A percentile compares a stretch with the other conserved stretches of the same genome.
These are phyloP conservation scores for Hesperophylax magnus DNA, from an alignment of 1,140 invertebrate species.

Conservation along the genomic window DNA sequence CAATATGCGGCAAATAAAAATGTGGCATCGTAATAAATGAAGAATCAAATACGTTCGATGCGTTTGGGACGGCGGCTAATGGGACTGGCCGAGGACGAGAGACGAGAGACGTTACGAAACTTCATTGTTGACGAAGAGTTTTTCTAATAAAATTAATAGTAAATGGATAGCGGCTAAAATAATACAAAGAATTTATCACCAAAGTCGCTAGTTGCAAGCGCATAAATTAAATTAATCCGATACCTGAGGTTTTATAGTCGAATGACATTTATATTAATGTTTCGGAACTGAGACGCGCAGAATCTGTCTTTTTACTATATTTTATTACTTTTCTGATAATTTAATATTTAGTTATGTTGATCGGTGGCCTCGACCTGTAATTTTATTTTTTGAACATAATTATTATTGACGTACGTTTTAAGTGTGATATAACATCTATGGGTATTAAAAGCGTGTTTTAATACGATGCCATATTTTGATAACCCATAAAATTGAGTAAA, in stretches of 20 bases:
- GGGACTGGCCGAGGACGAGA: background rate
- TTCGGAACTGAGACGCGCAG: background rate
- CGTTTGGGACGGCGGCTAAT: no score
- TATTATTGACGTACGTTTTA: background rate
- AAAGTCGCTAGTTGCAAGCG: background rate
- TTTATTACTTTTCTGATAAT: slow-evolving; percentile 25
- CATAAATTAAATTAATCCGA: slow-evolving; percentile 25
- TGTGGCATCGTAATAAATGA: no score
- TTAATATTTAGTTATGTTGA: slow-evolving; percentile 12
- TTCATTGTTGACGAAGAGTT: no score
- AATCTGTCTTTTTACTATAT: slow-evolving; percentile 1
- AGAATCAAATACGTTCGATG: no score
- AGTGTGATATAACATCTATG: background rate
- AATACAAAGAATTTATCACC: slow-evolving; percentile 22
- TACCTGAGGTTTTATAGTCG: background rate
- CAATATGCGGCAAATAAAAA: no score
- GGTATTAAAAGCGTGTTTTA: background rate
- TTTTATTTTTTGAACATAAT: slow-evolving; percentile 1
- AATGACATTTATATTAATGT: slow-evolving; percentile 7
- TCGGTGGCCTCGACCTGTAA: background rate
- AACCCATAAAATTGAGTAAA: background rate
- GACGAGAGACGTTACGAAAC: background rate
- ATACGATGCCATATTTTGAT: background rate
- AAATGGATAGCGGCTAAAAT: slow-evolving; percentile 11
- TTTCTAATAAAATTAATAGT: background rate